Percentiles rank a stretch among this genome's conserved stretches.
These are phyloP conservation scores for Sinocyclocheilus rhinocerous DNA, from an alignment of 2,113 vertebrate species.

Conservation along the genomic window DNA sequence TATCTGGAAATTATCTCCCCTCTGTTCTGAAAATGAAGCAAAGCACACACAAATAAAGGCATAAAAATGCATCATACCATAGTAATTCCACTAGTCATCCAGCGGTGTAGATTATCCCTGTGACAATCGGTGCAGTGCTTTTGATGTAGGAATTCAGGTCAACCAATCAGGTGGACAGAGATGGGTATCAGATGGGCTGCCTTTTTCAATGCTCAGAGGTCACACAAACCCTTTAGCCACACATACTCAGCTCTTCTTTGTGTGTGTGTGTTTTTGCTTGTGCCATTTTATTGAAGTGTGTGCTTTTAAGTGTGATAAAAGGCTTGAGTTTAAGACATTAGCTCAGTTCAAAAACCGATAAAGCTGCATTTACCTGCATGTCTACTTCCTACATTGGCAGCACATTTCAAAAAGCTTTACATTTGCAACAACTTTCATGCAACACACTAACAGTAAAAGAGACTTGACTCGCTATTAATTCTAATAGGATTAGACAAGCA, in stretches of 20 bases:
- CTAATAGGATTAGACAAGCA: not conserved
- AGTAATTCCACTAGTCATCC: constrained; percentile 4
- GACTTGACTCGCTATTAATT: not conserved
- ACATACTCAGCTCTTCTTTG: not conserved
- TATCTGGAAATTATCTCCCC: constrained; percentile 6
- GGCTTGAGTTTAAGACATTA: not conserved
- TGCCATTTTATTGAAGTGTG: not conserved
- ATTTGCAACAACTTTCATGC: not conserved
- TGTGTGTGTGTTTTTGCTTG: not conserved
- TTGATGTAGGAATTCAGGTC: constrained; percentile 32
- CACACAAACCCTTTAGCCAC: constrained; percentile 9
- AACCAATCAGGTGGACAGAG: constrained; percentile 31
- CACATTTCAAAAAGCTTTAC: not conserved
- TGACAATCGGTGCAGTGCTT: not conserved
- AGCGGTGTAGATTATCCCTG: constrained; percentile 8
- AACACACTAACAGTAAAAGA: not conserved
- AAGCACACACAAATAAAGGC: not conserved
- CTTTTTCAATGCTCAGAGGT: constrained; percentile 14
- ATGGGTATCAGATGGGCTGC: constrained; percentile 1
- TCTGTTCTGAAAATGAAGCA: constrained; percentile 8
- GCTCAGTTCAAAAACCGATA: not conserved
- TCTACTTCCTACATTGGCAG: not conserved
- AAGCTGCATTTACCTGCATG: not conserved
- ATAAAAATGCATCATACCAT: not conserved
- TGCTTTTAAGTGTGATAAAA: not conserved